Evolutionary conservation across 35 echinoderm and acorn worm genomes (phyloP), one percentile per base, ranked within the genome.

Genomic region (Stichopus chloronotus): DNA sequence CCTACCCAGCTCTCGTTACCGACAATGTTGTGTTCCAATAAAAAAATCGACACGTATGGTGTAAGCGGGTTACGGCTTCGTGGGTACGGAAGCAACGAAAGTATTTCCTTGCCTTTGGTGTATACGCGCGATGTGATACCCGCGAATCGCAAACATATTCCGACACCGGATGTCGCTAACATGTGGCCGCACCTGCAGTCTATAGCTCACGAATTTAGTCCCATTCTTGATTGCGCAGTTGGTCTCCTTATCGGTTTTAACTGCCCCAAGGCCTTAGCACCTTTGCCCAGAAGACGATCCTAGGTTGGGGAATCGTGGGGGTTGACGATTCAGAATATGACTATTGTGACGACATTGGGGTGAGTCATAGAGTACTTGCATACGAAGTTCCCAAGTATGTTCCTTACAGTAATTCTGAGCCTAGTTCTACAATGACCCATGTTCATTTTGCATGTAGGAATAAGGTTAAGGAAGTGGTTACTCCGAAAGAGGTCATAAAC

Each of bases 191-290:
- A 95, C 52, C 63, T 94, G n/a, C 23, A 93, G 10, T 43, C 43
- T 23, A 88, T 96, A 72, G 87, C 83, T 3, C 56, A 90, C 25
- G 65, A 90, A 9, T 63, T 96, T 0, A 76, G 22, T 13, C 79
- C 76, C 9, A 14, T 91, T 10, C 87, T 81, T 78, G 87, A 91
- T 80, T 96, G 94, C 78, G 87, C 92, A 21, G 76, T 95, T 72
- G 94, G 92, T 43, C 24, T 93, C 17, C 86, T 95, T 22, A 84
- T 93, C 53, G 94, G 91, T 55, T 95, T 79, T 78, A 95, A 95
- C 57, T 95, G 94, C 60, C 86, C 94, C 7, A 43, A 83, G 86
- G 94, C 94, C 14, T 68, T 94, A 57, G 78, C 76, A 68, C 12
- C 92, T 87, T 55, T 95, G 94, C 91, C 2, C 71, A 81, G 19